Evolutionary conservation across 1,140 invertebrate genomes (phyloP).

Genomic region (Cyclargus thomasi): DNA sequence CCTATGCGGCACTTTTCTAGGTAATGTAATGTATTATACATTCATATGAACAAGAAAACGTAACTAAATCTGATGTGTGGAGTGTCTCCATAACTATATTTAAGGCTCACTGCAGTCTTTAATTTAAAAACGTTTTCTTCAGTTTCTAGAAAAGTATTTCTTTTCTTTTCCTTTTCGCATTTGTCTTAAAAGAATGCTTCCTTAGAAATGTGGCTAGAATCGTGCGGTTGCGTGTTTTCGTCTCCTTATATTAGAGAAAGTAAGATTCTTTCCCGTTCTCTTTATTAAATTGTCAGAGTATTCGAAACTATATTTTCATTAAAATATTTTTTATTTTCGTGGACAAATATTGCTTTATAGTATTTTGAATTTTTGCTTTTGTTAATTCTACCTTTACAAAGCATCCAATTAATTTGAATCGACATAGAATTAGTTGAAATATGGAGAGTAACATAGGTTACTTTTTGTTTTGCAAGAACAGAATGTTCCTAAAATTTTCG

Average conservation of each 20-base stretch:
- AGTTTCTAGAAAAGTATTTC: not conserved
- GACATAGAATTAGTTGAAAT: too few relatives aligned
- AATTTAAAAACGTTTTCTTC: not conserved
- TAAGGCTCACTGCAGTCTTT: not conserved
- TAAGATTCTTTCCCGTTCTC: not conserved
- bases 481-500: too few relatives aligned
- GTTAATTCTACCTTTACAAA: too few relatives aligned
- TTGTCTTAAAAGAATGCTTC: constrained; percentile 1
- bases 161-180: not conserved
- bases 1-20: too few relatives aligned
- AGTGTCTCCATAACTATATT: not conserved
- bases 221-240: not conserved
- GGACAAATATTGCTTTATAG: too few relatives aligned
- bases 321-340: too few relatives aligned
- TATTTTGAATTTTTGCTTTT: too few relatives aligned
- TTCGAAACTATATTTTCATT: not conserved
- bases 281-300: not conserved
- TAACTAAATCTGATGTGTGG: not conserved
- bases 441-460: too few relatives aligned
- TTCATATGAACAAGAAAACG: too few relatives aligned
- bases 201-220: not conserved
- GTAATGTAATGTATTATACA: too few relatives aligned
- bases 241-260: not conserved
- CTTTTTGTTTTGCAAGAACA: too few relatives aligned
- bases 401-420: too few relatives aligned